Percentiles rank a stretch among this genome's conserved stretches.
phyloP scores from a whole-genome alignment of 2,888 invertebrate genomes.

The Pseudococcus jackbeardsleyi region DNA sequence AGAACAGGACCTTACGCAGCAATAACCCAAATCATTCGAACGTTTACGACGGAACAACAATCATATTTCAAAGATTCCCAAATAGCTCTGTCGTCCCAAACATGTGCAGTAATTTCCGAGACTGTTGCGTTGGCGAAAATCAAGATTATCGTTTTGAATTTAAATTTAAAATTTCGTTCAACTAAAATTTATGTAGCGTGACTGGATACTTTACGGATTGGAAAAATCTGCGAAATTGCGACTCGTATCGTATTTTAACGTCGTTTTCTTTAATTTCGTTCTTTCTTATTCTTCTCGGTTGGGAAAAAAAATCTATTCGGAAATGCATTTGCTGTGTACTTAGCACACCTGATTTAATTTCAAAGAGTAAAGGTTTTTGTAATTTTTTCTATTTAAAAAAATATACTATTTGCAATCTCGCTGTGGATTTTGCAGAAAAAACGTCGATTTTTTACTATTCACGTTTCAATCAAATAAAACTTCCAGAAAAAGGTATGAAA shows the following conservation, averaged over 20 bases:
- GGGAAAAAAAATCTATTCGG: neutral
- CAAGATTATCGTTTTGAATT: neutral
- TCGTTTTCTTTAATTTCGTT: neutral
- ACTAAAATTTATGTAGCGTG: neutral
- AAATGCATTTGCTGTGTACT: slow-evolving; percentile 9
- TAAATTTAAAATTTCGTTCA: slow-evolving; percentile 6
- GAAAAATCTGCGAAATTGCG: neutral
- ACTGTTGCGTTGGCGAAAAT: neutral
- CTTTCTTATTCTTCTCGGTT: neutral
- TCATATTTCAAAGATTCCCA: neutral
- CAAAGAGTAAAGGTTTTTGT: neutral
- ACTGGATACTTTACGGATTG: neutral
- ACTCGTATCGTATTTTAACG: neutral
- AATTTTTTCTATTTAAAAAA: slow-evolving; percentile 4
- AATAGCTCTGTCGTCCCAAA: neutral
- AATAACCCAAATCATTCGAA: neutral
- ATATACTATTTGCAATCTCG: neutral
- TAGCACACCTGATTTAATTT: neutral
- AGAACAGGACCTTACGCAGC: neutral
- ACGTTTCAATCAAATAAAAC: neutral
- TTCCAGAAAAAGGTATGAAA: neutral
- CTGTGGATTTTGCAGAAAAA: neutral
- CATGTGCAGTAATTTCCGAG: neutral
- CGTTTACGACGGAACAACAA: neutral
- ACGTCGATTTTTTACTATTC: slow-evolving; percentile 12